Percentiles rank a stretch among this genome's conserved stretches.
These are phyloP conservation scores for Hirtodrosophila duncani DNA, from an alignment of 2,888 invertebrate species.

Conservation along the genomic window DNA sequence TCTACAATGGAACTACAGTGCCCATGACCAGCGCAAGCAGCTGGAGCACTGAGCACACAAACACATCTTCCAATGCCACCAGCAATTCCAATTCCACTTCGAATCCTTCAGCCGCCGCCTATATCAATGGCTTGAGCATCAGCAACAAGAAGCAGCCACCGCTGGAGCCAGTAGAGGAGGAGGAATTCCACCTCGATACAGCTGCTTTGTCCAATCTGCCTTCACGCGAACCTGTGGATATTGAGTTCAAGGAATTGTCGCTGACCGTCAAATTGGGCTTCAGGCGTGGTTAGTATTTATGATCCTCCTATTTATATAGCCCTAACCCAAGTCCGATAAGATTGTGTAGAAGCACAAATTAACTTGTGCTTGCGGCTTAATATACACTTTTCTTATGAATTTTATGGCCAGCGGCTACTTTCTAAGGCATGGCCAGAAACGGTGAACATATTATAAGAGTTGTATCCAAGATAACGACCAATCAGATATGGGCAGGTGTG, in stretches of 20 bases:
- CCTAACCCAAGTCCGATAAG: conserved; percentile 47
- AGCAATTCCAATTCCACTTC: conserved; percentile 4
- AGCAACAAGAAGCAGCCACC: conserved; percentile 28
- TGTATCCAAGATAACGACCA: neutral
- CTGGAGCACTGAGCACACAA: conserved; percentile 43
- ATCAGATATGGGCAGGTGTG: no score
- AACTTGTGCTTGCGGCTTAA: conserved; percentile 14
- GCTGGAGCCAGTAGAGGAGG: conserved; percentile 49
- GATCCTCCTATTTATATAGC: conserved; percentile 35
- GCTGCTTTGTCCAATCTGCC: conserved; percentile 75
- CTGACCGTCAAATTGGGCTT: conserved; percentile 86
- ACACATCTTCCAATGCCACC: conserved; percentile 12
- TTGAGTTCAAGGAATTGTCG: conserved; percentile 86
- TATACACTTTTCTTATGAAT: no score
- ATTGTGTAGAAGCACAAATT: conserved; percentile 40
- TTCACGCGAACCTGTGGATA: conserved; percentile 82
- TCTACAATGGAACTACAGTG: conserved; percentile 69
- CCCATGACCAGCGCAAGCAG: conserved; percentile 50
- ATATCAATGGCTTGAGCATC: conserved; percentile 27
- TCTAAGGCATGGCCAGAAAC: conserved; percentile 7
- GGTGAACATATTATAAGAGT: neutral
- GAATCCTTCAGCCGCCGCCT: neutral
- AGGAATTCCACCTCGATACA: conserved; percentile 39
- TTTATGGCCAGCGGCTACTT: conserved; percentile 43
- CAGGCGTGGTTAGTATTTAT: conserved; percentile 82